Conservation (phyloP, 2,113 vertebrate genomes). For the Lagopus leucura region DNA sequence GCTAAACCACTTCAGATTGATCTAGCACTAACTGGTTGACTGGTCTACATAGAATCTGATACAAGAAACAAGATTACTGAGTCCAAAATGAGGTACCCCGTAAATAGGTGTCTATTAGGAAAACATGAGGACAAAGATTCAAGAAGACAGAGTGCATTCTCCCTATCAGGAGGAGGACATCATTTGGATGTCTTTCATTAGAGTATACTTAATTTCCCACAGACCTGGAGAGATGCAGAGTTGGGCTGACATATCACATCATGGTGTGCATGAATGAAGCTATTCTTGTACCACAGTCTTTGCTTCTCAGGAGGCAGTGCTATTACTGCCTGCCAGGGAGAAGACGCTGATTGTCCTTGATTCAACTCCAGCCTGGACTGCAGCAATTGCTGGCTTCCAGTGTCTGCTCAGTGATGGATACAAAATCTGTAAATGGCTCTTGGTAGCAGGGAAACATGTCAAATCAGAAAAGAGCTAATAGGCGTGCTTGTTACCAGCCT, state of each 20-base stretch:
- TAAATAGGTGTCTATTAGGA: not conserved
- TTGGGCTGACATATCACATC: not conserved
- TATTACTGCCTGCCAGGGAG: not conserved
- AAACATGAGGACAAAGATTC: not conserved
- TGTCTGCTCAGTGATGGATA: not conserved
- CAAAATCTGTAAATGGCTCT: not conserved
- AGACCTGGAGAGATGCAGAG: not conserved
- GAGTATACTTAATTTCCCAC: not conserved
- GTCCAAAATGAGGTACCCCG: not conserved
- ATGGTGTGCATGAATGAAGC: not conserved
- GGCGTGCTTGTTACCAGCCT: not conserved
- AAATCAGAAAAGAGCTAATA: not conserved
- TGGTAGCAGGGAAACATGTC: not conserved
- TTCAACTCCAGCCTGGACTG: not conserved
- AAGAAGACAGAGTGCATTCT: not conserved
- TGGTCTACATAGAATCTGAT: not conserved
- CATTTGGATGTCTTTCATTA: not conserved
- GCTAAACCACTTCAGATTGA: not conserved
- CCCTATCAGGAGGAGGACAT: not conserved
- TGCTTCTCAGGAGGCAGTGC: not conserved
- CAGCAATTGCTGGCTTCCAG: not conserved
- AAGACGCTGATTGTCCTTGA: not conserved
- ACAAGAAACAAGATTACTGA: not conserved
- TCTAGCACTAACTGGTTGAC: not conserved
- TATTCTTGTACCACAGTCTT: not conserved